Percentiles rank a stretch among this genome's conserved stretches.
These are phyloP conservation scores for Phlogophora meticulosa DNA, from an alignment of 2,888 invertebrate species.

Conservation along the genomic window DNA sequence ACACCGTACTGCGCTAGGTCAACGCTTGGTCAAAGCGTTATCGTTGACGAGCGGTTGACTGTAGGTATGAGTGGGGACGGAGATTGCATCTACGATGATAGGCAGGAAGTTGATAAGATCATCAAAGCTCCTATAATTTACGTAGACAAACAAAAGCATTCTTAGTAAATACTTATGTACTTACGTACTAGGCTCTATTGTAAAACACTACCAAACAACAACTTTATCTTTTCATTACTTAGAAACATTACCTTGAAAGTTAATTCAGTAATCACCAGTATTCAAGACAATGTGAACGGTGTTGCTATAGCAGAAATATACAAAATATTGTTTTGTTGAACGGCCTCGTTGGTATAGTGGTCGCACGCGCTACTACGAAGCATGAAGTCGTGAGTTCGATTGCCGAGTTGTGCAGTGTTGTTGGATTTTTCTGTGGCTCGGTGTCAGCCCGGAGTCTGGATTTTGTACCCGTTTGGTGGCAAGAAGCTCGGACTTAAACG, in stretches of 20 bases:
- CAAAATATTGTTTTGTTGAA: neutral
- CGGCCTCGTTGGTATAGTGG: too few species aligned
- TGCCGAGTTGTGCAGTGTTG: too few species aligned
- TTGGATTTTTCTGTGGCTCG: too few species aligned
- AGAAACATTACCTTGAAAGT: slow-evolving; percentile 52
- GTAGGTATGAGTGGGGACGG: neutral
- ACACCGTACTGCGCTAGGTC: too few species aligned
- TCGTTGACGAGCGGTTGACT: too few species aligned
- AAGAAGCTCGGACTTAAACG: too few species aligned
- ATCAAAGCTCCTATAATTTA: neutral
- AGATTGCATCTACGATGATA: neutral
- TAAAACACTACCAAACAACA: slow-evolving; percentile 22
- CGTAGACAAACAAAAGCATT: neutral
- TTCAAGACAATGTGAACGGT: slow-evolving; percentile 37
- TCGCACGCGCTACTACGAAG: too few species aligned
- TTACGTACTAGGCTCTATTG: slow-evolving; percentile 6
- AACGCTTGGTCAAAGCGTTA: too few species aligned
- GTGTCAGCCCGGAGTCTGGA: too few species aligned
- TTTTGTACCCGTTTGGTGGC: too few species aligned
- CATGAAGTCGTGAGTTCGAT: too few species aligned
- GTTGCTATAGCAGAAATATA: slow-evolving; percentile 40
- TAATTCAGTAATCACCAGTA: slow-evolving; percentile 55
- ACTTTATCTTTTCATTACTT: slow-evolving; percentile 40
- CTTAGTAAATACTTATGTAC: neutral
- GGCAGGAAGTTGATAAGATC: neutral